Evolutionary conservation across 1,140 invertebrate genomes (phyloP), one percentile per base, ranked within the genome.

Genomic region (Nomia melanderi): DNA sequence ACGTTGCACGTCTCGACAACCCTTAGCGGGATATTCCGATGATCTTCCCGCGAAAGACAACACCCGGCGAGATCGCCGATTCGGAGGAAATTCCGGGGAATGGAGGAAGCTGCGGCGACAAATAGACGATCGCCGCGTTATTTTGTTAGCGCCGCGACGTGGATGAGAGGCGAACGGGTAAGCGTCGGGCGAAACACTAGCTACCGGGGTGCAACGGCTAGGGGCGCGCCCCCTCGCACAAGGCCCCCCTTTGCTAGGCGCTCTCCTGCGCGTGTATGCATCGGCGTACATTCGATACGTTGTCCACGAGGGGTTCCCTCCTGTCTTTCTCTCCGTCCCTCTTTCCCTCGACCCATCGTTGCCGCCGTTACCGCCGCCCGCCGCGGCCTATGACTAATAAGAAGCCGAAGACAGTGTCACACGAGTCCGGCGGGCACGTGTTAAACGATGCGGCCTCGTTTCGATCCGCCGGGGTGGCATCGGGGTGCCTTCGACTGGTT

Each of bases 161-260:
- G 76, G 82, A 74, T 83, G 77, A 79, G 79, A 79, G 78, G 80
- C 79, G 82, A 87, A 85, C 82, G 87, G 84, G 82, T 84, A 86
- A 88, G 82, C 86, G 84, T 84, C 86, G 70, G 60, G 84, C 85
- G 87, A 87, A 83, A 83, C 71, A 90, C 88, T 89, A 88, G 84
- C 76, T 44, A 76, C 50, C 69, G 70, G 78, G 83, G 83, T 66
- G 76, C 71, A 57, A 44, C 64, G 80, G 64, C 75, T 86, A 84
- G 88, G 87, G 88, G 88, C 77, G 78, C 76, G 77, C 85, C 83
- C 84, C 82, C 77, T 78, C 54, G 64, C 41, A 67, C 75, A 69
- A 8, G 50, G 36, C 76, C 84, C 82, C 78, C 62, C 20, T 44
- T 74, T 76, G 33, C 66, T 44, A 27, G 60, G 63, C 65, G 27